These are phyloP conservation scores for Cacatua alba DNA, from an alignment of 2,113 vertebrate genomes.

Conservation along the genomic window DNA sequence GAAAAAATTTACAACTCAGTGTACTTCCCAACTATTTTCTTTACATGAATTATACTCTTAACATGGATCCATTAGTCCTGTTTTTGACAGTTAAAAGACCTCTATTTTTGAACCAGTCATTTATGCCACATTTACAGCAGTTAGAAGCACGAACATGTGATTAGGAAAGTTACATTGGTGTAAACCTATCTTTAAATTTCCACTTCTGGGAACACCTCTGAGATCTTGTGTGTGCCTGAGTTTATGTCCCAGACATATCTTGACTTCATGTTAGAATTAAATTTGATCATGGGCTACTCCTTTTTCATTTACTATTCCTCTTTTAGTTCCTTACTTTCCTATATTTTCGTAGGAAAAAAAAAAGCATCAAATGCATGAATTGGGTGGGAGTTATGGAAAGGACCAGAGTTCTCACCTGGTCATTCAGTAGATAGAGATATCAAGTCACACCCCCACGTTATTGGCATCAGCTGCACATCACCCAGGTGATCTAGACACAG, in stretches of 20 bases:
- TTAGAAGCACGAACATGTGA: background rate
- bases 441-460: background rate
- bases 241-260: background rate
- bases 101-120: background rate
- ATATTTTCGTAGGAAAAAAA: background rate
- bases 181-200: background rate
- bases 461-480: background rate
- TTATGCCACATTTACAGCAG: background rate
- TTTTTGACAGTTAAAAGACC: background rate
- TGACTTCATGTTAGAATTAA: background rate
- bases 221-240: accelerated
- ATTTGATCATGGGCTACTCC: background rate
- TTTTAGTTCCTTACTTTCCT: background rate
- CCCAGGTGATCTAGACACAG: accelerated
- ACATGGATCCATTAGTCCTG: background rate
- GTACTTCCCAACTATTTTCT: background rate
- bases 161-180: background rate
- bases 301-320: background rate
- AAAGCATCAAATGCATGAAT: background rate
- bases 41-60: background rate
- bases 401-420: background rate
- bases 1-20: background rate
- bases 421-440: background rate
- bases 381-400: background rate
- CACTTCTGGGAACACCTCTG: background rate